Evolutionary conservation across 2,888 invertebrate genomes (phyloP).

Genomic region (Tubulanus polymorphus): DNA sequence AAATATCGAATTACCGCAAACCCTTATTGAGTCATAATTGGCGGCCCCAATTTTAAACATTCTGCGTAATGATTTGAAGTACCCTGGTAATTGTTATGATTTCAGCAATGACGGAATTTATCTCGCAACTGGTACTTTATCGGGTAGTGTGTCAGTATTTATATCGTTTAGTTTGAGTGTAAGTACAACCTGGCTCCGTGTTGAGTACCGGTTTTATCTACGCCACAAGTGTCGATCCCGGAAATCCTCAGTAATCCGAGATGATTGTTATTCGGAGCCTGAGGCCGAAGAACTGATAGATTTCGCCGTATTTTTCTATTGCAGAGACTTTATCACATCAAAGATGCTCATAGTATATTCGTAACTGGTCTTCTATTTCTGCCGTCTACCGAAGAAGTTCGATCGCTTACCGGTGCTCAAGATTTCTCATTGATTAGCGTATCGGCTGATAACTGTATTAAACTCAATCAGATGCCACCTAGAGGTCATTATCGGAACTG

Average conservation of each 20-base stretch:
- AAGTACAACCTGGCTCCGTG: no score
- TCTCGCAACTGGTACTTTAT: slow-evolving; percentile 83
- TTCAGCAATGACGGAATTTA: slow-evolving; percentile 83
- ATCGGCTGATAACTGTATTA: slow-evolving; percentile 80
- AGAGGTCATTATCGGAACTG: slow-evolving; percentile 29
- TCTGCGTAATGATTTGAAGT: neutral
- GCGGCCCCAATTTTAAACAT: neutral
- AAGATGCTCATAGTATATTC: slow-evolving; percentile 90
- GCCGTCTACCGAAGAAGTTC: slow-evolving; percentile 56
- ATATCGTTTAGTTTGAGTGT: slow-evolving; percentile 84
- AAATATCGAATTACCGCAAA: no score
- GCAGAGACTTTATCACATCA: slow-evolving; percentile 76
- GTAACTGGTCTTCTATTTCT: slow-evolving; percentile 94
- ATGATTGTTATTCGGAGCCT: no score
- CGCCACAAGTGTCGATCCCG: no score
- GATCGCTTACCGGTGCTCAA: slow-evolving; percentile 53
- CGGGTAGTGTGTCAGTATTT: slow-evolving; percentile 85
- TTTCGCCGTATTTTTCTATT: slow-evolving; percentile 26
- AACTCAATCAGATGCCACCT: slow-evolving; percentile 42
- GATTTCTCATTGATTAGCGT: slow-evolving; percentile 89
- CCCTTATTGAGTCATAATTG: no score
- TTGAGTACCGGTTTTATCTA: no score
- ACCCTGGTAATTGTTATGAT: slow-evolving; percentile 15
- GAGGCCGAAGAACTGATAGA: neutral
- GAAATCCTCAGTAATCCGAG: no score